Evolutionary conservation across 1,140 invertebrate genomes (phyloP), one percentile per base, ranked within the genome.

Genomic region (Lineus longissimus): DNA sequence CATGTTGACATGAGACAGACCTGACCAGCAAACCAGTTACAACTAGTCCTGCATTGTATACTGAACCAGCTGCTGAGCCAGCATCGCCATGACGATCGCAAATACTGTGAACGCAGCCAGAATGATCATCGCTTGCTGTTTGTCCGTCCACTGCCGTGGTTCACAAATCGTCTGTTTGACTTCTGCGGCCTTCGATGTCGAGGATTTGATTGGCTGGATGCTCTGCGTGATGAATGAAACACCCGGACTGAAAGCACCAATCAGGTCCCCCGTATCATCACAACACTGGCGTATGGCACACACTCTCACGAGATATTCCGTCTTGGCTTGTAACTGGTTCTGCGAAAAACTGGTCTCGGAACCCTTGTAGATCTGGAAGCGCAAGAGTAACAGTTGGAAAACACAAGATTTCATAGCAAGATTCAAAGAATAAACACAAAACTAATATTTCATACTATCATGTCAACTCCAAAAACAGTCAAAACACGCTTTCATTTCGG

Each of bases 271-370:
- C 23, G 62, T 56, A 7, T 64, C 68, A 36, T 81, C 81, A 1
- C 64, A 68, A 63, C 85, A 84, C 60, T 86, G 79, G 36, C 90
- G 85, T 57, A 91, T 85, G 1, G 88, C 87, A 81, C 88, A 89
- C 19, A 92, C 89, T 27, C 90, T 85, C 56, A 90, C 85, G 66
- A 83, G 78, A 76, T 92, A 92, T 66, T 90, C 88, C 30, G 85
- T 85, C 63, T 87, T 88, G 19, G 87, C 82, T 68, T 88, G 86
- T 66, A 92, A 82, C 72, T 87, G 86, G 65, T 87, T 86, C 69
- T 92, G 76, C 58, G 77, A 80, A 73, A 84, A 88, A 73, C 84
- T 86, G 22, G 86, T 87, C 62, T 88, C 89, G 63, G 81, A 69
- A 45, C 90, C 90, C 68, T 84, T 82, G 74, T 91, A 91, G 40